Base-by-base conservation (phyloP, 2,113 vertebrate species). In the Puma concolor region DNA sequence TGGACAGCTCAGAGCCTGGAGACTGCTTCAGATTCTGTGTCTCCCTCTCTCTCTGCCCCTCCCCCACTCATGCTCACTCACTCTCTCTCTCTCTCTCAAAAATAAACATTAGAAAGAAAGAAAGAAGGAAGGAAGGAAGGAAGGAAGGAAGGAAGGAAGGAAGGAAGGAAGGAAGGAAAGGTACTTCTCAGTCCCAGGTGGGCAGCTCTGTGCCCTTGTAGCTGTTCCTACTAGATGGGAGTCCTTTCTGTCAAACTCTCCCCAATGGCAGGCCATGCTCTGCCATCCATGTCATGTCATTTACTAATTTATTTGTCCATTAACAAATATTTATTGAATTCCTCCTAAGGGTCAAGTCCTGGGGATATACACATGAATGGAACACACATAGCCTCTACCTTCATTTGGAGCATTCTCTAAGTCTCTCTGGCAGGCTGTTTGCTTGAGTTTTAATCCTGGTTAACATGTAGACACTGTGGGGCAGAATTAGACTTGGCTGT, bases 321-420 rank as follows among this genome's bases (percentile, higher is more conserved):
- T 79, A 91, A 69, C 52, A 96, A 86, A 89, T 38, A 90, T 80
- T 80, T 91, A 72, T 9, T 95, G 77, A 88, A 63, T 36, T 93
- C 66, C 57, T 95, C n/a, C 80, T 36, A 80, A 93, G 79, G 57
- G 60, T 92, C 72, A 89, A 71, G 48, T 7, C 23, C 38, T 38
- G 15, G 64, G 77, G 50, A 84, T 76, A 88, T n/a, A 41, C 31
- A 27, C 21, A n/a, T 27, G 80, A 95, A 96, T 7, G 11, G 72
- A 89, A 74, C 50, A 91, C 72, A 67, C 27, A 36, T 11, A 13
- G 67, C 41, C 36, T 88, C 82, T 7, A 63, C 72, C 57, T 44
- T 93, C 76, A 29, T 29, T 31, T 29, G 82, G 89, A 38, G 74
- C 48, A 69, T 79, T 93, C 52, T 92, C 60, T 80, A 52, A 74